Conservation (phyloP, 2,888 invertebrate species). For the Pammene aurita region DNA sequence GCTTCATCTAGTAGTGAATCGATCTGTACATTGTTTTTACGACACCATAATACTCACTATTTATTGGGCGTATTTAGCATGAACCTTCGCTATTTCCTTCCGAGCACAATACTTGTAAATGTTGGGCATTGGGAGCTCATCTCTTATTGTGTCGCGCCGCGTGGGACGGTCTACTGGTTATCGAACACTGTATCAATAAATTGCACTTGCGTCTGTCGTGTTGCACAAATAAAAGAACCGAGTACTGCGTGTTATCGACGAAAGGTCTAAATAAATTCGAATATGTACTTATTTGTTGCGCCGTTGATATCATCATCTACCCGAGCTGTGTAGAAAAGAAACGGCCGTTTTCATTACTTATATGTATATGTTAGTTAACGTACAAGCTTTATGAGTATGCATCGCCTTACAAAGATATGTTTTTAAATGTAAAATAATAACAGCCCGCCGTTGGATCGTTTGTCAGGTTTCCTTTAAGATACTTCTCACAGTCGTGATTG, state of each 20-base stretch:
- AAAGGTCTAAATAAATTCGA: constrained; percentile 78
- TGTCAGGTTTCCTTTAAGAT: constrained; percentile 59
- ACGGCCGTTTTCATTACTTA: constrained; percentile 40
- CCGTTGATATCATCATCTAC: constrained; percentile 73
- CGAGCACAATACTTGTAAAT: constrained; percentile 66
- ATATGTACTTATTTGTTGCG: constrained; percentile 73
- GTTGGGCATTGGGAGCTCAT: constrained; percentile 56
- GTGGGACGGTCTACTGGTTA: constrained; percentile 80
- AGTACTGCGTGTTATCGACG: constrained; percentile 72
- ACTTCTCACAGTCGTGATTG: constrained; percentile 56
- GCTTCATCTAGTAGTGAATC: neutral
- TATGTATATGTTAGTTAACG: constrained; percentile 42
- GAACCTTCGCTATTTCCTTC: constrained; percentile 70
- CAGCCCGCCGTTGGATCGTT: constrained; percentile 49
- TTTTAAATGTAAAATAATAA: constrained; percentile 35
- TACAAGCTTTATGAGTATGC: constrained; percentile 29
- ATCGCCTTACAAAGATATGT: constrained; percentile 20
- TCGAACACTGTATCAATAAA: constrained; percentile 80
- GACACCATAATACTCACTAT: constrained; percentile 74
- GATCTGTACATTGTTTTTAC: constrained; percentile 62
- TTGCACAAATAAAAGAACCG: constrained; percentile 76
- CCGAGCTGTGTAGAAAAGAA: constrained; percentile 46
- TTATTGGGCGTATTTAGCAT: constrained; percentile 78
- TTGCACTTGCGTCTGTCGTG: constrained; percentile 77
- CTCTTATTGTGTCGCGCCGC: constrained; percentile 63